These are phyloP conservation scores for Medauroidea extradentata DNA, from an alignment of 1,140 invertebrate species.

Conservation along the genomic window DNA sequence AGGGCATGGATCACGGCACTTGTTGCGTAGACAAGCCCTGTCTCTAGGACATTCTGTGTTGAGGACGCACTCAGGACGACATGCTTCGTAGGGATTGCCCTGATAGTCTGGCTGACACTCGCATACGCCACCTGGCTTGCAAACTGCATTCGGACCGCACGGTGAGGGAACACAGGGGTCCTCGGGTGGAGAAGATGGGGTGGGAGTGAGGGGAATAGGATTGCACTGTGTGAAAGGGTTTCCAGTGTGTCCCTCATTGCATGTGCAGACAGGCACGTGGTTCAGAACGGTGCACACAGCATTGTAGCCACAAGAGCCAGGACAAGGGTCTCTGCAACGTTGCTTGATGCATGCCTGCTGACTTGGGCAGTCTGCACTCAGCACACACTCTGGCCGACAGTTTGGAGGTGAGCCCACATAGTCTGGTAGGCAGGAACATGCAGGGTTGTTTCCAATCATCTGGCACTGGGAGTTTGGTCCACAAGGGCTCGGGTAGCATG, in stretches of 20 bases:
- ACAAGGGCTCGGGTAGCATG: conserved; percentile 73
- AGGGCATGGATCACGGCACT: conserved; percentile 75
- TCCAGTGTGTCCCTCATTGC: conserved; percentile 64
- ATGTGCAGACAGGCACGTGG: conserved; percentile 69
- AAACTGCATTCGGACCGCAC: conserved; percentile 73
- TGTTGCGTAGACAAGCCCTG: conserved; percentile 74
- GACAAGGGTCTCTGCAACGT: conserved; percentile 69
- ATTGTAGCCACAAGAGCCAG: conserved; percentile 68
- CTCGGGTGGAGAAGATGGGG: conserved; percentile 24
- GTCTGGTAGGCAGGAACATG: conserved; percentile 70
- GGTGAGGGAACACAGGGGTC: conserved; percentile 69
- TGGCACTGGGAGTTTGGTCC: conserved; percentile 77
- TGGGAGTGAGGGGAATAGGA: conserved; percentile 36
- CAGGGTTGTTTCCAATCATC: conserved; percentile 61
- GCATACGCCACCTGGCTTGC: conserved; percentile 48
- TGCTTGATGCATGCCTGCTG: conserved; percentile 65
- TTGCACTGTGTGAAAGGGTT: conserved; percentile 71
- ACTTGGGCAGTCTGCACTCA: conserved; percentile 67
- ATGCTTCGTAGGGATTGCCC: conserved; percentile 76
- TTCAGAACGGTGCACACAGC: conserved; percentile 68
- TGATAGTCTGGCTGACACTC: conserved; percentile 65
- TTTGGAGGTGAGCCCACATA: conserved; percentile 70
- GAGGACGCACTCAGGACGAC: conserved; percentile 74
- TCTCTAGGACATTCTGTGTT: conserved; percentile 76
- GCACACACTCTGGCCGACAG: conserved; percentile 67